Evolutionary conservation across 2,113 vertebrate species (phyloP), one percentile per base, ranked within the genome.

Genomic region (Vulpes lagopus): DNA sequence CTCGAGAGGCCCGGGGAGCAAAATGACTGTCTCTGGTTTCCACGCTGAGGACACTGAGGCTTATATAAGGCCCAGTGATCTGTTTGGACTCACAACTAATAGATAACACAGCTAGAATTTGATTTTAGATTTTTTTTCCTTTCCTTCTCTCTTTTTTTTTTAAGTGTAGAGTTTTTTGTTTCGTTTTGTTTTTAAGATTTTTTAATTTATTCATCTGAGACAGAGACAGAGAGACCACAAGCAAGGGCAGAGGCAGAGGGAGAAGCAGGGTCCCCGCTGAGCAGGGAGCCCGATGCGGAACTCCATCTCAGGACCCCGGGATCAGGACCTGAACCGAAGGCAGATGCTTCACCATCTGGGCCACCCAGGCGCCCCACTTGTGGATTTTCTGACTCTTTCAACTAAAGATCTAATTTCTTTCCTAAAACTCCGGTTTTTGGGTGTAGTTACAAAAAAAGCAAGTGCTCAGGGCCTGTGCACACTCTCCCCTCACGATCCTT

Each of bases 401-500:
- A 20, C 23, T 9, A 3, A 12, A 57, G 69, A 53, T 1, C 62
- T 53, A 30, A 8, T 35, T 53, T 69, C 32, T 35, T 76, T 62
- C 19, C 35, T 76, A 35, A 81, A 65, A 38, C 10, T 2, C 15
- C 8, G 6, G 22, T 4, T 84, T 79, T 35, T 69, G 59, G 30
- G 22, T 69, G 7, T 19, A 76, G 83, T 60, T 23, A 27, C 14
- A 11, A 32, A 49, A 49, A 25, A 51, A 51, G 16, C 67, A 79
- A 11, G 27, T 3, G 22, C 32, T 8, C 9, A 0, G 12, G 23
- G n/a, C 10, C 3, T 1, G 2, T 2, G 17, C 20, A 2, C 12
- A 3, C 7, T n/a, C 27, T 32, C 2, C 35, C 7, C 4, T 57
- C 60, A 11, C 0, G 1, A 7, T 10, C 6, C 23, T 22, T 10